Conservation (phyloP, 2,888 invertebrate species). For the Papilio gigon region DNA sequence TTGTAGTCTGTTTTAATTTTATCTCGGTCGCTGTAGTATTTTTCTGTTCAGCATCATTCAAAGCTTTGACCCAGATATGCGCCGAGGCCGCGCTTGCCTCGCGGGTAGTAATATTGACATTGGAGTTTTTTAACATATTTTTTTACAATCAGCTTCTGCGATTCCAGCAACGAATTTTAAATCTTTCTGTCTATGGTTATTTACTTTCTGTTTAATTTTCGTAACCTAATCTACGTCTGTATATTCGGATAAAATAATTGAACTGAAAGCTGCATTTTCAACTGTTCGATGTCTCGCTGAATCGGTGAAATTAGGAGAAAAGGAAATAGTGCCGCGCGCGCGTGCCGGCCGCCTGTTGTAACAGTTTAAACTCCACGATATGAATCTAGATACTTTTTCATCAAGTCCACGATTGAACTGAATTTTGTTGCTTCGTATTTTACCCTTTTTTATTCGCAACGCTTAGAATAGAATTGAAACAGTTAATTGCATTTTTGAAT, state of each 20-base stretch:
- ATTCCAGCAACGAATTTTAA: not conserved
- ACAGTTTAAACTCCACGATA: slow-evolving; percentile 20
- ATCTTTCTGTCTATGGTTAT: not conserved
- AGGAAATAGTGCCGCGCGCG: not conserved
- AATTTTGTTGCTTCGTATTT: slow-evolving; percentile 5
- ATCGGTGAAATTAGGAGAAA: slow-evolving; percentile 27
- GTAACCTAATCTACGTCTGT: too few species aligned
- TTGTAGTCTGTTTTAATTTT: slow-evolving; percentile 39
- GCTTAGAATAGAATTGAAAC: slow-evolving; percentile 17
- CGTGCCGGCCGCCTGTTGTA: slow-evolving; percentile 16
- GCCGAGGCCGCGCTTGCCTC: not conserved
- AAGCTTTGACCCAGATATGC: slow-evolving; percentile 35
- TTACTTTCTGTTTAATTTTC: not conserved
- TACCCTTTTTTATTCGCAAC: not conserved
- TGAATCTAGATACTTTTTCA: slow-evolving; percentile 16
- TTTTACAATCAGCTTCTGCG: slow-evolving; percentile 2
- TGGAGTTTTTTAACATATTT: slow-evolving; percentile 10
- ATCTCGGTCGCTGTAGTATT: slow-evolving; percentile 22
- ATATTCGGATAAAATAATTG: not conserved
- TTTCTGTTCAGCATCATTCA: slow-evolving; percentile 31
- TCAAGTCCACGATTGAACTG: not conserved
- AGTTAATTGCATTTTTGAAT: slow-evolving; percentile 10
- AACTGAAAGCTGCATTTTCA: slow-evolving; percentile 1
- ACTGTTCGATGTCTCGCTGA: not conserved
- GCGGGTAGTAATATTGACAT: slow-evolving; percentile 15